A percentile compares a stretch with the other conserved stretches of the same genome.
phyloP scores from a whole-genome alignment of 2,888 invertebrate species.

The Nematopogon swammerdamellus region DNA sequence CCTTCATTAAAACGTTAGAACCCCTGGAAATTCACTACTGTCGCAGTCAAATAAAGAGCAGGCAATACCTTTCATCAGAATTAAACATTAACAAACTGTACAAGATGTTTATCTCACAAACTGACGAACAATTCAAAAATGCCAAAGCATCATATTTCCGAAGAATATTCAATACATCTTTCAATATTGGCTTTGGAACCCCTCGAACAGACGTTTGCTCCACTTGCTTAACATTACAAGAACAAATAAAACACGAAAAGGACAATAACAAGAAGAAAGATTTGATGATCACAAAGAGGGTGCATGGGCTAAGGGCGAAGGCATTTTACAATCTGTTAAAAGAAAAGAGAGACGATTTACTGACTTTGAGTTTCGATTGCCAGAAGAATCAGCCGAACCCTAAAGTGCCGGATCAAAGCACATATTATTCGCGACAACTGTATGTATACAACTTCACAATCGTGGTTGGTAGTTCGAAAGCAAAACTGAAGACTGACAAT shows the following conservation, averaged over 20 bases:
- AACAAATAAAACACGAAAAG: slow-evolving; percentile 6
- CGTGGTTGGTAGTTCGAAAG: slow-evolving; percentile 12
- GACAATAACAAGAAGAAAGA: slow-evolving; percentile 1
- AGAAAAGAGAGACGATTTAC: slow-evolving; percentile 8
- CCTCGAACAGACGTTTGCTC: slow-evolving; percentile 11
- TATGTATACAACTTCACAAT: slow-evolving; percentile 16
- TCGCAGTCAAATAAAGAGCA: slow-evolving; percentile 1
- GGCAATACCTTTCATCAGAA: slow-evolving; percentile 10
- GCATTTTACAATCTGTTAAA: slow-evolving; percentile 13
- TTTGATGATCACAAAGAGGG: slow-evolving; percentile 6
- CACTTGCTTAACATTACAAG: slow-evolving; percentile 6
- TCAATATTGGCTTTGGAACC: slow-evolving; percentile 12
- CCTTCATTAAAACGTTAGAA: slow-evolving; percentile 8
- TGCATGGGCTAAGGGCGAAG: slow-evolving; percentile 14
- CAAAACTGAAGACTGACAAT: slow-evolving; percentile 10
- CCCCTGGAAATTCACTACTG: slow-evolving; percentile 10
- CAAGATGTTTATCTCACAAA: slow-evolving; percentile 4
- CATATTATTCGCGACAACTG: slow-evolving; percentile 16
- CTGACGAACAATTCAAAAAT: slow-evolving; percentile 2
- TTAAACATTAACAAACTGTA: slow-evolving; percentile 11
- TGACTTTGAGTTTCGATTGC: slow-evolving; percentile 17
- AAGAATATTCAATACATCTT: slow-evolving; percentile 9
- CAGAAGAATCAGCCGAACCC: slow-evolving; percentile 17
- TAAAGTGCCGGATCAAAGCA: slow-evolving; percentile 16
- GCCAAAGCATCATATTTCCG: slow-evolving; percentile 9